Percentiles rank a stretch among this genome's conserved stretches.
phyloP scores from a whole-genome alignment of 64 coral and sea anemone species.

The Montipora efflorescens region DNA sequence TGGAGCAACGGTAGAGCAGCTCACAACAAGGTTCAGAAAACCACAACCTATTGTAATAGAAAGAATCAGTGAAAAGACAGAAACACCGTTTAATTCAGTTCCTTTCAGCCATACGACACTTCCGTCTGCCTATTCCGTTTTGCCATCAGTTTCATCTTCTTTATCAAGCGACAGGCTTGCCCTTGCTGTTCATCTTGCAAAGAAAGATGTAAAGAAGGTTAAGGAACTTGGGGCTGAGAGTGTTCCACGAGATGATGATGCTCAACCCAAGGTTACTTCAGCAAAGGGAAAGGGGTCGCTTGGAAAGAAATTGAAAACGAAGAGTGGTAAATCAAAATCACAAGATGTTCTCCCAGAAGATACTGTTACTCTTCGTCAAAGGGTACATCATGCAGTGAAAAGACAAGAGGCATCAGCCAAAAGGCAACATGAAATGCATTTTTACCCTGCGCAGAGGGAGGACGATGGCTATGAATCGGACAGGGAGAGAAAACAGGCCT shows the following conservation, averaged over 20 bases:
- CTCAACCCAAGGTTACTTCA: conserved; percentile 4
- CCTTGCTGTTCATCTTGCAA: conserved; percentile 87
- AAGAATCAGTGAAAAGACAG: conserved; percentile 53
- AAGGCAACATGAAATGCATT: conserved; percentile 55
- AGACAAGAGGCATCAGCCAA: conserved; percentile 50
- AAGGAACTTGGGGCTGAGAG: conserved; percentile 53
- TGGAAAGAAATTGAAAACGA: conserved; percentile 34
- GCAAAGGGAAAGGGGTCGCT: conserved; percentile 32
- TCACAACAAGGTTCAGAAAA: conserved; percentile 92
- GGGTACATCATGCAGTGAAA: conserved; percentile 43
- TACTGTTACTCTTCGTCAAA: conserved; percentile 21
- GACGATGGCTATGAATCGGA: conserved; percentile 63
- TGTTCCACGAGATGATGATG: conserved; percentile 16
- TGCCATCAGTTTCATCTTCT: conserved; percentile 64
- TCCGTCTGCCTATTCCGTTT: conserved; percentile 10
- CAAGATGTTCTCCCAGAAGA: conserved; percentile 8
- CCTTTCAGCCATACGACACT: not conserved
- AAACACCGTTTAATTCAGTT: not conserved
- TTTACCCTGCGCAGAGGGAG: conserved; percentile 66
- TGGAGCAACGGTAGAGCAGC: conserved; percentile 39
- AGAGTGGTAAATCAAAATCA: conserved; percentile 48
- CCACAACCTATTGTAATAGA: conserved; percentile 96
- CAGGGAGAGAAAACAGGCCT: conserved; percentile 76
- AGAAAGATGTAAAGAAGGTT: conserved; percentile 82
- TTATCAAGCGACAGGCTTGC: conserved; percentile 82